These are phyloP conservation scores for Muscicapa striata DNA, from an alignment of 2,797 vertebrate species.

Conservation along the genomic window DNA sequence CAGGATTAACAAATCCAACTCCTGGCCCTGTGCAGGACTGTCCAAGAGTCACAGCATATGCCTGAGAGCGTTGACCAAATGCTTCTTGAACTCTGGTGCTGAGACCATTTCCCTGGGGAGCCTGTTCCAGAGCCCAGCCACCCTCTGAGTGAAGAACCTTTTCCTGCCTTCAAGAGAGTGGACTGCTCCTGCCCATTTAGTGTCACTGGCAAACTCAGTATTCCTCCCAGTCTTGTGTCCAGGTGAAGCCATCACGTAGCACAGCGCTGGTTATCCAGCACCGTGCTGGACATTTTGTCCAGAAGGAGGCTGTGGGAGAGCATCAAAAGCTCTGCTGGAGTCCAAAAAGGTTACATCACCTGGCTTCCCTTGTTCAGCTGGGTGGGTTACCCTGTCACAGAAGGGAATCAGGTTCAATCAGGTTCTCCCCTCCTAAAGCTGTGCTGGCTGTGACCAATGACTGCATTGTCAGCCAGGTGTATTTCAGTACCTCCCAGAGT, in stretches of 20 bases:
- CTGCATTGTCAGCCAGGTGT: background rate
- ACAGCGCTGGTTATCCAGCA: accelerated
- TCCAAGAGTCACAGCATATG: background rate
- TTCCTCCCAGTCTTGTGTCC: background rate
- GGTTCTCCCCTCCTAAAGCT: background rate
- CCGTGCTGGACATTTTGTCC: background rate
- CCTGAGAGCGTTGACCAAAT: background rate
- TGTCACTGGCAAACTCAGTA: too few species aligned
- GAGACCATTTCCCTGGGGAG: background rate
- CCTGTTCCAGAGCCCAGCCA: background rate
- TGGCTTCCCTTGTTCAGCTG: background rate
- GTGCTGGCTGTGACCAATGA: background rate
- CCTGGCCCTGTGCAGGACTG: background rate
- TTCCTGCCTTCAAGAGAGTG: background rate
- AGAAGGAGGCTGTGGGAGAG: background rate
- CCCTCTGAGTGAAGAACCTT: background rate
- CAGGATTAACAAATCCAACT: background rate
- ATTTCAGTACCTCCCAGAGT: background rate
- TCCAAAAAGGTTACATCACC: background rate
- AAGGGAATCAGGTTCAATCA: background rate
- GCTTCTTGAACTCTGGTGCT: background rate
- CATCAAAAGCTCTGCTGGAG: background rate
- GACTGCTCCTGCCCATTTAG: background rate
- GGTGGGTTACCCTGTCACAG: background rate
- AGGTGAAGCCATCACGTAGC: accelerated